phyloP scores from a whole-genome alignment of 2,888 invertebrate species.

The Sisyra terminalis region DNA sequence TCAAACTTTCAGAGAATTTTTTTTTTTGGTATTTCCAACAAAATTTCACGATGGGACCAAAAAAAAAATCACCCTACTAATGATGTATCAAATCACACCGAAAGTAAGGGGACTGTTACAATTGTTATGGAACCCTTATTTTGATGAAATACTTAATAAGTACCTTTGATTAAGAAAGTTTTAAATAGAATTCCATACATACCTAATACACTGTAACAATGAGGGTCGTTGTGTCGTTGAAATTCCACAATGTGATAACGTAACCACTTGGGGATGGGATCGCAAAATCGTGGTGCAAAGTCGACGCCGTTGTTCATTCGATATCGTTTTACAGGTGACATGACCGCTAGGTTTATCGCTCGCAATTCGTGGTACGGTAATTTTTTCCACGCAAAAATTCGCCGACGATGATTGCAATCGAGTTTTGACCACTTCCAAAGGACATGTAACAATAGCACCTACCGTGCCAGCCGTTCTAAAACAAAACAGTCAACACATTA shows the following conservation, averaged over 20 bases:
- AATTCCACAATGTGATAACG: conserved; percentile 49
- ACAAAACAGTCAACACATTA: conserved; percentile 11
- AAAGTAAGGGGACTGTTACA: no score
- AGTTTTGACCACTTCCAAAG: conserved; percentile 95
- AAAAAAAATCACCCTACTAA: no score
- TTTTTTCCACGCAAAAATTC: conserved; percentile 26
- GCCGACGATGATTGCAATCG: conserved; percentile 86
- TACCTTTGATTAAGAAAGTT: no score
- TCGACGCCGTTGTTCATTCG: conserved; percentile 47
- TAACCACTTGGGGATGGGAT: conserved; percentile 55
- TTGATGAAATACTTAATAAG: no score
- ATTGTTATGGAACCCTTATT: no score
- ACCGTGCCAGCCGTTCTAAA: conserved; percentile 88
- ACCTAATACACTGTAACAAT: conserved; percentile 69
- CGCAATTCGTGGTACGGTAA: conserved; percentile 25
- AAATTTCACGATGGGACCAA: no score
- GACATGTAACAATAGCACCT: conserved; percentile 93
- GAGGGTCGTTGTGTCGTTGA: conserved; percentile 44
- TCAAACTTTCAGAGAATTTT: no score
- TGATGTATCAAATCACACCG: no score
- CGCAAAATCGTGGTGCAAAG: conserved; percentile 55
- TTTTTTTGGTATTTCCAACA: no score
- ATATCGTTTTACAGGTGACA: conserved; percentile 35
- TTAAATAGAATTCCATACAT: conserved; percentile 17
- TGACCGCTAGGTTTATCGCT: conserved; percentile 23